Evolutionary conservation across 2,113 vertebrate genomes (phyloP).

Genomic region (Oncorhynchus clarkii): DNA sequence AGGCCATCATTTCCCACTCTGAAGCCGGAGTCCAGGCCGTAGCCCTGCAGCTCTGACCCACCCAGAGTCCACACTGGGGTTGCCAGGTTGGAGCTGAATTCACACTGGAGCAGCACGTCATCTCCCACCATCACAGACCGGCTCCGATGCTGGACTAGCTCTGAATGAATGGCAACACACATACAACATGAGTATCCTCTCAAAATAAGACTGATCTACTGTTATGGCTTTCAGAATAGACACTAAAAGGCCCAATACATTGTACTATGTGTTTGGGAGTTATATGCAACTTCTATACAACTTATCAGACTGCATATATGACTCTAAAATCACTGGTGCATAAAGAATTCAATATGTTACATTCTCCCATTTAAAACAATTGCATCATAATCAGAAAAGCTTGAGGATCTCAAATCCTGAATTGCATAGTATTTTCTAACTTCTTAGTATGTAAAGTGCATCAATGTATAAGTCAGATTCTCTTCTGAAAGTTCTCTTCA

Average conservation of each 20-base stretch:
- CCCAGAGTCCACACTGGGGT: constrained; percentile 84
- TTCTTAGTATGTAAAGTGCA: constrained; percentile 36
- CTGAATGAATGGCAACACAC: constrained; percentile 29
- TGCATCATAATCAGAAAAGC: not conserved
- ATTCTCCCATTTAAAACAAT: not conserved
- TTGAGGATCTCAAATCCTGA: constrained; percentile 23
- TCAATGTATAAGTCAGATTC: not conserved
- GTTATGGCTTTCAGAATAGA: too few relatives aligned
- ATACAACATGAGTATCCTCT: not conserved
- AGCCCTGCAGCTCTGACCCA: constrained; percentile 58
- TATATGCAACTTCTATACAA: constrained; percentile 1
- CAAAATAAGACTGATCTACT: not conserved
- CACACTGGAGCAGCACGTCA: constrained; percentile 89
- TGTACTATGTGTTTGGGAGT: too few relatives aligned
- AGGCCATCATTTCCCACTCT: constrained; percentile 85
- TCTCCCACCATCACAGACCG: constrained; percentile 84
- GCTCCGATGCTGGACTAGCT: constrained; percentile 60
- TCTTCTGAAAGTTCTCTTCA: constrained; percentile 42
- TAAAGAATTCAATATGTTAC: constrained; percentile 11
- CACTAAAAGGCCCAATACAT: too few relatives aligned
- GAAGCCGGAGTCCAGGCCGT: constrained; percentile 73
- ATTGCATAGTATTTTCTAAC: constrained; percentile 44
- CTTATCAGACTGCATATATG: not conserved
- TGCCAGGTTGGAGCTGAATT: constrained; percentile 90
- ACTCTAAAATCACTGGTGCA: constrained; percentile 15